Evolutionary conservation across 2,888 invertebrate genomes (phyloP), one percentile per base, ranked within the genome.

Genomic region (Microctonus aethiopoides): DNA sequence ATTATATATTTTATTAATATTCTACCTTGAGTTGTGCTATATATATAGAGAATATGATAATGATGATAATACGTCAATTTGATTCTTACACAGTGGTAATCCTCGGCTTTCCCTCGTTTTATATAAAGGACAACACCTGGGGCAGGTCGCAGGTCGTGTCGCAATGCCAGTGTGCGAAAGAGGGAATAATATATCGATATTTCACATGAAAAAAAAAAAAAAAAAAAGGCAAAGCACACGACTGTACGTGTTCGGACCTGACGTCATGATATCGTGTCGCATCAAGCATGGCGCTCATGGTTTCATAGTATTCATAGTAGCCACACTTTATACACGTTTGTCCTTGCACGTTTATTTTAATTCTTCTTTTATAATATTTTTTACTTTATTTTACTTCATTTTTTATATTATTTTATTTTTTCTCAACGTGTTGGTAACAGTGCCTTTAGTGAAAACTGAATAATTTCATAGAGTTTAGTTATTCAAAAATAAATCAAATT

Each of bases 181-280:
- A 24, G 59, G 46, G 34, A 64, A 69, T 64, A 60, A 59, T 69
- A 16, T 16, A 69, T 69, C 51, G 69, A 69, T 69, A 57, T 69
- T 69, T 69, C 34, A 60, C 59, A 64, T 13, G 54, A 63, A 67
- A 61, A 66, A 51, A 57, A n/a, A n/a, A n/a, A n/a, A 61, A 66
- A 51, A 57, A n/a, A n/a, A n/a, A n/a, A n/a, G n/a, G n/a, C n/a
- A 16, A n/a, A 46, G 46, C 16, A 46, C 74, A 73, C 66, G 69
- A 69, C n/a, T n/a, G 74, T 71, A 69, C 74, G 72, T 74, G 75
- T 75, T 74, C 72, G 75, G 73, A 73, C 70, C 69, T 76, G 76
- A 77, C 78, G 78, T 77, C 77, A 77, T 71, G 73, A 67, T 77
- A 68, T 77, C 78, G 77, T 78, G 77, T 74, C 77, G 77, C 77